Percentiles rank a stretch among this genome's conserved stretches.
Conservation (phyloP, 2,888 invertebrate species). For the Falcaria lacertinaria region DNA sequence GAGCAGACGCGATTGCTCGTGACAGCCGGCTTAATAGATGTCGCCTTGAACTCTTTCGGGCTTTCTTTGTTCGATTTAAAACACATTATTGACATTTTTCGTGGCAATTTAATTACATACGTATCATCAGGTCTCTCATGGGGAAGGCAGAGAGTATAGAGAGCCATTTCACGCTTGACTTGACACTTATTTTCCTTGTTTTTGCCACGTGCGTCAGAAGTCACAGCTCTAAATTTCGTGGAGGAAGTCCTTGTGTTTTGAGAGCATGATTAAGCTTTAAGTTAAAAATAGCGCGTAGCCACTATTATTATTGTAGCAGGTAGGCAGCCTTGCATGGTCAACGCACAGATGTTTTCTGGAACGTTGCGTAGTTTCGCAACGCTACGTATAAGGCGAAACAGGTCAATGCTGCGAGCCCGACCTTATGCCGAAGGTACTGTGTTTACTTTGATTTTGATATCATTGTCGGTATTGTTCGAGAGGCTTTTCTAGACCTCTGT, state of each 20-base stretch:
- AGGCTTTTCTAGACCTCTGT: background rate
- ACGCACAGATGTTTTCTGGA: slow-evolving; percentile 3
- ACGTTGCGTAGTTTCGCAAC: slow-evolving; percentile 56
- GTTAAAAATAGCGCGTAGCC: background rate
- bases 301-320: background rate
- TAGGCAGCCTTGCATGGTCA: background rate
- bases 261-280: background rate
- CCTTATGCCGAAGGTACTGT: slow-evolving; percentile 31
- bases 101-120: too few relatives aligned
- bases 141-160: too few relatives aligned
- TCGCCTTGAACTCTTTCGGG: background rate
- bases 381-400: slow-evolving; percentile 56
- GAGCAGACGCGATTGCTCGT: background rate
- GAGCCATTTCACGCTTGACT: too few relatives aligned
- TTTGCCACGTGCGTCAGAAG: too few relatives aligned
- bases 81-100: too few relatives aligned
- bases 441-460: background rate
- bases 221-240: too few relatives aligned
- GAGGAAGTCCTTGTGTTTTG: background rate
- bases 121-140: too few relatives aligned
- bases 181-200: too few relatives aligned
- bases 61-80: background rate
- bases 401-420: slow-evolving; percentile 61
- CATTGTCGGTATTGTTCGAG: background rate
- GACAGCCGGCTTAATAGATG: background rate